These are phyloP conservation scores for Drosophila repleta DNA, from an alignment of 1,140 invertebrate species.

Conservation along the genomic window DNA sequence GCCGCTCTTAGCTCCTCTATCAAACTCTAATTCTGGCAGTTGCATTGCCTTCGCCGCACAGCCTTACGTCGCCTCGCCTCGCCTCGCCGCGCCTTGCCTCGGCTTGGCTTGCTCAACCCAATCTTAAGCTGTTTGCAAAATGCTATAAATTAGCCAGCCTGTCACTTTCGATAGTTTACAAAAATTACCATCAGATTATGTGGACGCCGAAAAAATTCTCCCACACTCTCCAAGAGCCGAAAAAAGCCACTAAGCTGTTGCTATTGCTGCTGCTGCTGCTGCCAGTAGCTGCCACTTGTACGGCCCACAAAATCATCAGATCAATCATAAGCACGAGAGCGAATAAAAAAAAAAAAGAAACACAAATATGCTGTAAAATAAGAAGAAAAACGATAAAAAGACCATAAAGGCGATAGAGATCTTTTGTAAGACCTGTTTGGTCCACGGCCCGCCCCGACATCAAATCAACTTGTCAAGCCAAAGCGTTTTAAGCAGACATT, in stretches of 20 bases:
- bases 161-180: slow-evolving; percentile 71
- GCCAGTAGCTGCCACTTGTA: slow-evolving; percentile 64
- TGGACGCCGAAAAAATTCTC: slow-evolving; percentile 57
- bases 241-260: slow-evolving; percentile 37
- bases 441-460: slow-evolving; percentile 42
- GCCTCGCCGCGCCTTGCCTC: neutral
- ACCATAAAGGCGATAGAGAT: slow-evolving; percentile 76
- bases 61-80: neutral
- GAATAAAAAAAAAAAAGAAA: too few relatives aligned
- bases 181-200: slow-evolving; percentile 72
- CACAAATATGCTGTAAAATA: slow-evolving; percentile 3
- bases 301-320: slow-evolving; percentile 74
- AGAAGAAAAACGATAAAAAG: slow-evolving; percentile 61
- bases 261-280: too few relatives aligned
- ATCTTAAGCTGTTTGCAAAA: slow-evolving; percentile 24
- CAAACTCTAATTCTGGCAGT: neutral
- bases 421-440: slow-evolving; percentile 77
- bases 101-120: slow-evolving; percentile 29
- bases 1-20: neutral
- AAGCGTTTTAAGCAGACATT: slow-evolving; percentile 67
- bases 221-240: slow-evolving; percentile 65
- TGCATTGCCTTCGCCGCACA: neutral
- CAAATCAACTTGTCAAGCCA: slow-evolving; percentile 70
- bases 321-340: slow-evolving; percentile 68
- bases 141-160: slow-evolving; percentile 60